phyloP scores from a whole-genome alignment of 2,888 invertebrate genomes.

The Protodeltote pygarga region DNA sequence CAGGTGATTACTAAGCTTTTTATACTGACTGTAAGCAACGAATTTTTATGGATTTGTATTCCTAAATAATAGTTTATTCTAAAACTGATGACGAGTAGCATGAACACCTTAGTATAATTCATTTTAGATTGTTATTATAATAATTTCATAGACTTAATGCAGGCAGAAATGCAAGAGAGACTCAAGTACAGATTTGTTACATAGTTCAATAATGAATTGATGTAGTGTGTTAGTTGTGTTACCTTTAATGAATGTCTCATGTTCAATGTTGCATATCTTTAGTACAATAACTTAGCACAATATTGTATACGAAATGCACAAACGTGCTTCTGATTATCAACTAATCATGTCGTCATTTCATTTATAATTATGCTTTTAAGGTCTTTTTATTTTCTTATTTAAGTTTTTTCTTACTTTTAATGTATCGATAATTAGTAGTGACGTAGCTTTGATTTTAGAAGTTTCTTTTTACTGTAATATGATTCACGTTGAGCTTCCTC shows the following conservation, averaged over 20 bases:
- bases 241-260: too few relatives aligned
- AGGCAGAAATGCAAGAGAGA: too few relatives aligned
- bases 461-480: constrained; percentile 17
- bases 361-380: constrained; percentile 38
- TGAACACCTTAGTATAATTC: constrained; percentile 11
- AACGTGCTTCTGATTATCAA: constrained; percentile 2
- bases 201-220: background rate
- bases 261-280: background rate
- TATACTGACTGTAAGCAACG: constrained; percentile 15
- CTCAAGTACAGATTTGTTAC: background rate
- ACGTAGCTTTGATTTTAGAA: constrained; percentile 20
- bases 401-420: constrained; percentile 21
- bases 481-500: constrained; percentile 11
- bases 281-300: background rate
- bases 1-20: constrained; percentile 16
- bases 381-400: constrained; percentile 20
- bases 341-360: constrained; percentile 43
- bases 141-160: background rate
- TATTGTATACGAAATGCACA: constrained; percentile 5
- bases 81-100: constrained; percentile 10
- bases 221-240: too few relatives aligned
- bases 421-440: constrained; percentile 15
- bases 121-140: background rate
- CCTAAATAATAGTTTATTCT: constrained; percentile 10
- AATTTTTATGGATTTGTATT: constrained; percentile 18